Percentiles rank a stretch among this genome's conserved stretches.
Evolutionary conservation across 2,888 invertebrate species (phyloP).

Genomic region (Drosophila pegasa): DNA sequence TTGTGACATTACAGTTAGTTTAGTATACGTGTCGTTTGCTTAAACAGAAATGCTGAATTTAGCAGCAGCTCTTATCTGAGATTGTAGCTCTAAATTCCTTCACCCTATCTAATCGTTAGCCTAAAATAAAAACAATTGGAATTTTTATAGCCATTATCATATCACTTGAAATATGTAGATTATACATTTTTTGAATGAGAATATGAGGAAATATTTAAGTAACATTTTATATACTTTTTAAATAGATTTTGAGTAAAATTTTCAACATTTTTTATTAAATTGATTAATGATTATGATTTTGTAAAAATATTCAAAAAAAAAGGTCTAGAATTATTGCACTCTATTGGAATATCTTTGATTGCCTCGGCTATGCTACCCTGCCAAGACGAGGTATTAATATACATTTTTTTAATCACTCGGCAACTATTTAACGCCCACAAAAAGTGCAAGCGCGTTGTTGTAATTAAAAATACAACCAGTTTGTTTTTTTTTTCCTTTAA

Average conservation of each 20-base stretch:
- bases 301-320: too few relatives aligned
- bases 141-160: conserved; percentile 18
- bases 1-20: not conserved
- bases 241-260: not conserved
- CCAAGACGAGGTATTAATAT: not conserved
- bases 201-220: not conserved
- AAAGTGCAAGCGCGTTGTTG: conserved; percentile 31
- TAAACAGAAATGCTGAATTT: not conserved
- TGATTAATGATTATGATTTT: too few relatives aligned
- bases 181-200: not conserved
- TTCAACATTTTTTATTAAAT: too few relatives aligned
- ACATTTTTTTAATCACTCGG: conserved; percentile 5
- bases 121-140: not conserved
- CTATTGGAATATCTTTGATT: too few relatives aligned
- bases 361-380: not conserved
- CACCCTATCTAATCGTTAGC: conserved; percentile 34
- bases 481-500: conserved; percentile 11
- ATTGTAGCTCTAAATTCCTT: conserved; percentile 16
- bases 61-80: conserved; percentile 12
- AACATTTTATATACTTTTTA: not conserved
- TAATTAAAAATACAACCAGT: conserved; percentile 63
- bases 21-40: not conserved
- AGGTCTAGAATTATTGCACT: too few relatives aligned
- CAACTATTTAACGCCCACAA: conserved; percentile 60
- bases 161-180: not conserved